Conservation (phyloP, 2,113 vertebrate species). For the Engraulis encrasicolus region DNA sequence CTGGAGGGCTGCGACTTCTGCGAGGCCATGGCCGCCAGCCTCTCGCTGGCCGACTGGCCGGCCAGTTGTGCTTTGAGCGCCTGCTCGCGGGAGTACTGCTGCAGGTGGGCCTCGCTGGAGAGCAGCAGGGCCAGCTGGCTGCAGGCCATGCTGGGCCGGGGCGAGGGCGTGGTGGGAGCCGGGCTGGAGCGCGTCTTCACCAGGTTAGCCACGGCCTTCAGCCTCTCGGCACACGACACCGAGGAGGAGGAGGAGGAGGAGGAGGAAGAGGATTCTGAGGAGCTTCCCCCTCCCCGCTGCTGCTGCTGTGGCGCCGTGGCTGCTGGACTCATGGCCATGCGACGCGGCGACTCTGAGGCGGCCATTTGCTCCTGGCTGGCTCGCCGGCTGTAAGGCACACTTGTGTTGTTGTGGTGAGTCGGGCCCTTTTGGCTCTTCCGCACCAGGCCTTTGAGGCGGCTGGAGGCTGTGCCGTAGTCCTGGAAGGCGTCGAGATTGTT, state of each 20-base stretch:
- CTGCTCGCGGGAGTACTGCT: conserved; percentile 97
- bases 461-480: conserved; percentile 89
- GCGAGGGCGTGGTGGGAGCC: conserved; percentile 87
- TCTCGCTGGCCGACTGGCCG: conserved; percentile 90
- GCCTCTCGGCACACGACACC: conserved; percentile 87
- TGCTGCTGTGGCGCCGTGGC: too few relatives aligned
- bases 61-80: conserved; percentile 93
- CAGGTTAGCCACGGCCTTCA: conserved; percentile 95
- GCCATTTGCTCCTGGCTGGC: conserved; percentile 78
- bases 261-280: conserved; percentile 76
- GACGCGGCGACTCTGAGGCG: conserved; percentile 84
- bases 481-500: conserved; percentile 81
- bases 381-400: conserved; percentile 81
- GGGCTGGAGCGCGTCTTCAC: conserved; percentile 93
- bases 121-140: conserved; percentile 94
- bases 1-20: conserved; percentile 81
- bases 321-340: conserved; percentile 75
- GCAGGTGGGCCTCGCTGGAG: conserved; percentile 97
- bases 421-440: conserved; percentile 92
- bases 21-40: conserved; percentile 94
- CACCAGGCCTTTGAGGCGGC: conserved; percentile 91
- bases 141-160: conserved; percentile 95
- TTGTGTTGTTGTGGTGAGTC: conserved; percentile 80
- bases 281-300: too few relatives aligned
- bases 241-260: conserved; percentile 80